Percentiles rank a stretch among this genome's conserved stretches.
These are phyloP conservation scores for Hyles vespertilio DNA, from an alignment of 1,140 invertebrate species.

Conservation along the genomic window DNA sequence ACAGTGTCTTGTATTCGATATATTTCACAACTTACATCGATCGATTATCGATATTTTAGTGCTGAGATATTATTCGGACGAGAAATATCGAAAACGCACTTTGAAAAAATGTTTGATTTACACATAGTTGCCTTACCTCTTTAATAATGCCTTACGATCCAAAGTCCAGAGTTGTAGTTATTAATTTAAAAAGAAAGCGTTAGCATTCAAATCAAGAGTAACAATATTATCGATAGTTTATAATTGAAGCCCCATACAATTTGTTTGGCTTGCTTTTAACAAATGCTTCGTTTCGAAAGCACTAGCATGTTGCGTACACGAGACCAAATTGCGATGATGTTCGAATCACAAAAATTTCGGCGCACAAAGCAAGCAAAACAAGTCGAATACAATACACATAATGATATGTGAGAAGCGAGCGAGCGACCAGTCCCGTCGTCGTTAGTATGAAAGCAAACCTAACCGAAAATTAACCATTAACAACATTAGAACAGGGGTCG, in stretches of 20 bases:
- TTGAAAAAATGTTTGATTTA: no score
- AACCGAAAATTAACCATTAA: slow-evolving; percentile 49
- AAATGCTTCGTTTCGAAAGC: slow-evolving; percentile 10
- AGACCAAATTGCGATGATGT: not conserved
- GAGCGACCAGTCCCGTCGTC: slow-evolving; percentile 51
- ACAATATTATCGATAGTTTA: no score
- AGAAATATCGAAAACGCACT: no score
- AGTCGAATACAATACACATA: slow-evolving; percentile 58
- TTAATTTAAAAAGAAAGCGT: no score
- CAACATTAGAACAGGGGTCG: slow-evolving; percentile 37
- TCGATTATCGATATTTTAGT: no score
- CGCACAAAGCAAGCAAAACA: slow-evolving; percentile 70
- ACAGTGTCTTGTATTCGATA: slow-evolving; percentile 15
- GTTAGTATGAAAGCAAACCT: slow-evolving; percentile 65
- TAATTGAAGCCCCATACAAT: slow-evolving; percentile 2
- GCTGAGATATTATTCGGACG: no score
- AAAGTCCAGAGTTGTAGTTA: no score
- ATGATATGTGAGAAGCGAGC: slow-evolving; percentile 71
- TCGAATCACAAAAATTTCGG: slow-evolving; percentile 20
- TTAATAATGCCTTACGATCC: no score
- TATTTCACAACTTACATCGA: no score
- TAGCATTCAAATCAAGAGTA: no score
- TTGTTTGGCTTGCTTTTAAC: slow-evolving; percentile 17
- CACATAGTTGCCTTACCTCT: no score
- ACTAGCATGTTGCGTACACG: not conserved